Evolutionary conservation across 2,113 vertebrate genomes (phyloP), one percentile per base, ranked within the genome.

Genomic region (Ciconia stormi): DNA sequence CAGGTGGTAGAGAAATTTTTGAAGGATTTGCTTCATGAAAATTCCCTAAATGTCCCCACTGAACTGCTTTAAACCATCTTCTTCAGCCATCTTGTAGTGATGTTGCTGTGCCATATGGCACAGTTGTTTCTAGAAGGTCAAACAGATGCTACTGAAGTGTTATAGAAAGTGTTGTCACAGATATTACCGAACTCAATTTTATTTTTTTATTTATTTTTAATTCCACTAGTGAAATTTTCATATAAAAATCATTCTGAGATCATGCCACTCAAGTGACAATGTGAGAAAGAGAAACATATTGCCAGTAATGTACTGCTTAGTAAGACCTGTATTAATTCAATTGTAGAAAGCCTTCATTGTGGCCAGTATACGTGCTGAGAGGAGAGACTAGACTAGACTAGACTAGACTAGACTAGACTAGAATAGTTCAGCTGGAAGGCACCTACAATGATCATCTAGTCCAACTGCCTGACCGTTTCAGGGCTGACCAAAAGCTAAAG

Each of bases 321-420:
- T 47, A 82, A 56, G 20, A 42, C 26, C 11, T 36, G 5, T 36
- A 55, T 53, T 21, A 50, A 62, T 73, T 76, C 46, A 55, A 7
- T 6, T 79, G 38, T 16, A 63, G 65, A 22, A 19, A 16, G 15
- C 9, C 11, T 70, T 42, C 29, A 44, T 42, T 2, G 0, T 62
- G 53, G 25, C 2, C 18, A 63, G 19, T 13, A 16, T 19, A 59
- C 0, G 0, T 18, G 52, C 4, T 15, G 15, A 55, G 16, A 47
- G 34, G 3, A 19, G 10, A 47, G 59, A 23, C 23, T 3, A 26
- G 40, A 8, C 14, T 3, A 27, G 36, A 13, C 18, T 3, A 21
- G 40, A 19, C 22, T 4, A 23, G 44, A 29, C 32, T 2, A 11
- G 20, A 19, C 25, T 3, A 34, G 21, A 19, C 11, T 4, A 21